Percentiles rank a stretch among this genome's conserved stretches.
Conservation (phyloP, 2,797 vertebrate species). For the Aldrovandia affinis region DNA sequence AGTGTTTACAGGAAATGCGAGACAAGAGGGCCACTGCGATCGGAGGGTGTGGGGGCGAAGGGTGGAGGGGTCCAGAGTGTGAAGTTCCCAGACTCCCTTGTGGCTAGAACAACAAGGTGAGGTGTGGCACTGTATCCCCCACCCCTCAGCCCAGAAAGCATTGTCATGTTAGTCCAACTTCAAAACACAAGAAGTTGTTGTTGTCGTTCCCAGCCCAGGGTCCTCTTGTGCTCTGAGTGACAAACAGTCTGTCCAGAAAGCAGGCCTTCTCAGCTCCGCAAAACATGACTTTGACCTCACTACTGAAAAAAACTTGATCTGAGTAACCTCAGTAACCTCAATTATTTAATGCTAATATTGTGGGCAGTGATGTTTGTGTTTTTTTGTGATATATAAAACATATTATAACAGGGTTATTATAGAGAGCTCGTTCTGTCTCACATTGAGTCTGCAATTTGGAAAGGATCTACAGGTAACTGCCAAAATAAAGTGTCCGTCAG, state of each 20-base stretch:
- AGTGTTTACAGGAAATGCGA: slow-evolving; percentile 80
- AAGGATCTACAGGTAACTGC: too few species aligned
- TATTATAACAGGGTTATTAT: not conserved
- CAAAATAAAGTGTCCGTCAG: too few species aligned
- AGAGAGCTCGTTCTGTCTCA: too few species aligned
- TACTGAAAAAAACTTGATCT: not conserved
- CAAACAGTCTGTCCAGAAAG: slow-evolving; percentile 10
- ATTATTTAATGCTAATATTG: not conserved
- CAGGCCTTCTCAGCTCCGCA: not conserved
- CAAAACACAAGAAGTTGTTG: slow-evolving; percentile 54
- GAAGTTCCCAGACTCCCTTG: slow-evolving; percentile 62
- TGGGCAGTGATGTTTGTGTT: not conserved
- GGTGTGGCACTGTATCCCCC: slow-evolving; percentile 59
- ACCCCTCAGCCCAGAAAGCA: slow-evolving; percentile 2
- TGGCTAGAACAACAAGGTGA: slow-evolving; percentile 64
- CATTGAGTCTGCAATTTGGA: too few species aligned
- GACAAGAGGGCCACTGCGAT: slow-evolving; percentile 54
- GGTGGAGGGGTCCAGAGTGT: slow-evolving; percentile 51
- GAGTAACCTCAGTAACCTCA: not conserved
- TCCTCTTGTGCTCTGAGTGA: slow-evolving; percentile 29
- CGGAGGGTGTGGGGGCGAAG: slow-evolving; percentile 47
- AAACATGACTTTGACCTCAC: too few species aligned
- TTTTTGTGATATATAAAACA: not conserved
- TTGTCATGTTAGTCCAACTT: slow-evolving; percentile 63
- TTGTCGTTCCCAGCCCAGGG: slow-evolving; percentile 49